Evolutionary conservation across 64 coral and sea anemone species (phyloP).

Genomic region (Montipora foliosa): DNA sequence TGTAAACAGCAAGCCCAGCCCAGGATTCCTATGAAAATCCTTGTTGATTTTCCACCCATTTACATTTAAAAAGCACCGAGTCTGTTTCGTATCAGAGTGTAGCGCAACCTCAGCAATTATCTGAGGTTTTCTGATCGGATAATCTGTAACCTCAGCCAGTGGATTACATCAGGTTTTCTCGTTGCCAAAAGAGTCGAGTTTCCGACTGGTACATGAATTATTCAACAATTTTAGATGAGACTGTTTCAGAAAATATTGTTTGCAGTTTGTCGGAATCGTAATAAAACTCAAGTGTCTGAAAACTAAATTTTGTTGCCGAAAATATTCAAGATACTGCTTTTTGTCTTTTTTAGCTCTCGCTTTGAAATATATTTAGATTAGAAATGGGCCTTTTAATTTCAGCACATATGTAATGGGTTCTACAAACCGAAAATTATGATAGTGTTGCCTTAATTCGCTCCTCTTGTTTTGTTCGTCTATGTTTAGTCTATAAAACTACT

Average conservation of each 20-base stretch:
- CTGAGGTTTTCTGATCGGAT: background rate
- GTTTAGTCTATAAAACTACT: too few species aligned
- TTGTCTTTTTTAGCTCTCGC: too few species aligned
- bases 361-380: too few species aligned
- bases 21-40: background rate
- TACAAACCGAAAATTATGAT: too few species aligned
- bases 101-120: background rate
- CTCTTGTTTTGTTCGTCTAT: too few species aligned
- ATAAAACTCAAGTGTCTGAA: background rate
- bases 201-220: constrained; percentile 22
- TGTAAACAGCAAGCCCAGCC: constrained; percentile 15
- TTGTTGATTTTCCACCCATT: background rate
- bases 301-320: background rate
- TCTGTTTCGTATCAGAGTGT: background rate
- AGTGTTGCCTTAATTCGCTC: too few species aligned
- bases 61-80: background rate
- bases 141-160: background rate
- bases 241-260: background rate
- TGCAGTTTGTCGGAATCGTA: background rate
- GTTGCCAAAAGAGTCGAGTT: background rate
- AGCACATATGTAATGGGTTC: too few species aligned
- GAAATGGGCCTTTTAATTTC: too few species aligned
- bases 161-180: constrained; percentile 37
- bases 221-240: background rate
- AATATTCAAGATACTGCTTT: too few species aligned